phyloP scores from a whole-genome alignment of 2,888 invertebrate species.

The Pyrochroa serraticornis region DNA sequence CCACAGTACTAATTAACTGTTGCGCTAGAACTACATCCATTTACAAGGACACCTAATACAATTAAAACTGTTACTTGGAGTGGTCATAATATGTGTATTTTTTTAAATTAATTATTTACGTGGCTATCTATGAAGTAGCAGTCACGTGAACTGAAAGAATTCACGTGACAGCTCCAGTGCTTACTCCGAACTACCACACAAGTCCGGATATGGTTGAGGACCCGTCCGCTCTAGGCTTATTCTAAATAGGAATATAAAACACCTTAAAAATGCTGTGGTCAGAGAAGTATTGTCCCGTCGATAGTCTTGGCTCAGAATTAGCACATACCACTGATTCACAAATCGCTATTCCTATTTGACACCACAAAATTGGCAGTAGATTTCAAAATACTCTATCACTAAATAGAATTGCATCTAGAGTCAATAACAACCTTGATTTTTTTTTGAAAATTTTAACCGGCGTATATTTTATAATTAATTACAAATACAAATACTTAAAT shows the following conservation, averaged over 20 bases:
- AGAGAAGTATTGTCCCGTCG: conserved; percentile 52
- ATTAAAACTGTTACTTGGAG: conserved; percentile 17
- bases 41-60: conserved; percentile 22
- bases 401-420: conserved; percentile 52
- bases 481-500: conserved; percentile 50
- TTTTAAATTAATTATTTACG: too few relatives aligned
- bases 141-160: too few relatives aligned
- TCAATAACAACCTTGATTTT: conserved; percentile 53
- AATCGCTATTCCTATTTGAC: conserved; percentile 54
- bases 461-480: conserved; percentile 52
- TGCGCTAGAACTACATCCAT: conserved; percentile 24
- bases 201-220: conserved; percentile 8
- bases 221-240: conserved; percentile 26
- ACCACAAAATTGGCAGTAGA: conserved; percentile 57
- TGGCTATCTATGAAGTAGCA: conserved; percentile 12
- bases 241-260: conserved; percentile 31
- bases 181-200: conserved; percentile 27
- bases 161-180: conserved; percentile 10
- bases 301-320: conserved; percentile 49
- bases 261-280: conserved; percentile 27
- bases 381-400: conserved; percentile 52
- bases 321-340: conserved; percentile 50
- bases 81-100: conserved; percentile 15
- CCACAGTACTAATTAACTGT: conserved; percentile 23
- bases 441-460: conserved; percentile 53